A percentile compares a stretch with the other conserved stretches of the same genome.
Evolutionary conservation across 2,797 vertebrate genomes (phyloP).

Genomic region (Pristis pectinata): DNA sequence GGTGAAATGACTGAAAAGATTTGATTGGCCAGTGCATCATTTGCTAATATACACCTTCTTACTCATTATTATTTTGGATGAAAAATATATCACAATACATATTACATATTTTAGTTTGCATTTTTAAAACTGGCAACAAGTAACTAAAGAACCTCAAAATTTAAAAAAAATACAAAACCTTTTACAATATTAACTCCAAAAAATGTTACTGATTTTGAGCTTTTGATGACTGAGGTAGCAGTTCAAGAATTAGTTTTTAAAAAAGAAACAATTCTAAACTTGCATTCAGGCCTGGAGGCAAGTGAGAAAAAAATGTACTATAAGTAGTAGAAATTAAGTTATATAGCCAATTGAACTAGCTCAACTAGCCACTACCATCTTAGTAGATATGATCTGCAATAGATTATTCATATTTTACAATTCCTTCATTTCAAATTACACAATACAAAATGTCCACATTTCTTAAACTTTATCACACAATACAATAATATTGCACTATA

Average conservation of each 20-base stretch:
- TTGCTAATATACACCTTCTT: conserved; percentile 22
- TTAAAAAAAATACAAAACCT: not conserved
- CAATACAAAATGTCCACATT: not conserved
- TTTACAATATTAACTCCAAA: not conserved
- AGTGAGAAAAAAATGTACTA: not conserved
- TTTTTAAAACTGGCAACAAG: conserved; percentile 10
- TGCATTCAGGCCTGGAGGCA: not conserved
- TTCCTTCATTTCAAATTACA: not conserved
- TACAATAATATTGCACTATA: not conserved
- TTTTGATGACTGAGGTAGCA: conserved; percentile 22
- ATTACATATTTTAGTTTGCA: not conserved
- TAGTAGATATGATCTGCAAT: not conserved
- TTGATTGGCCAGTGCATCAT: not conserved
- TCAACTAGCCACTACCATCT: not conserved
- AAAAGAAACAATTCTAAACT: not conserved
- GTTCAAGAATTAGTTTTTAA: not conserved
- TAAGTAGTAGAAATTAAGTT: not conserved
- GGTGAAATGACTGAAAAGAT: not conserved
- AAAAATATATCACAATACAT: not conserved
- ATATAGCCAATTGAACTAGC: not conserved
- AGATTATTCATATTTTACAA: not conserved
- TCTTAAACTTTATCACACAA: not conserved
- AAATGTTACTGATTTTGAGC: not conserved
- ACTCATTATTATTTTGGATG: not conserved
- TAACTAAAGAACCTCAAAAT: not conserved